These are phyloP conservation scores for Macrophya alboannulata DNA, from an alignment of 2,888 invertebrate genomes.

Conservation along the genomic window DNA sequence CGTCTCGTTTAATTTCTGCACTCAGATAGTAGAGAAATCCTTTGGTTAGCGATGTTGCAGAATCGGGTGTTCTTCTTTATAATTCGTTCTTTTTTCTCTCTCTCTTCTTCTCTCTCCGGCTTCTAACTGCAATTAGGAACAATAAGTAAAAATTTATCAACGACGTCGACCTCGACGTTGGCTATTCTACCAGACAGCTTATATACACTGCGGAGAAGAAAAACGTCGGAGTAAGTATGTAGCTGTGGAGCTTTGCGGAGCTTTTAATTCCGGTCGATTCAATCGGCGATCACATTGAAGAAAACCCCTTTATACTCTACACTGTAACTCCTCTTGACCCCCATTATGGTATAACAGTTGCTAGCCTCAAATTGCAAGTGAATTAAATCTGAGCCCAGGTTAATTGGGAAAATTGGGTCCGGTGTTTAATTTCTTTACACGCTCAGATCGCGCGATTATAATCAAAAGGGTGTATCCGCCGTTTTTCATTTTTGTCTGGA, in stretches of 20 bases:
- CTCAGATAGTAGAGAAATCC: neutral
- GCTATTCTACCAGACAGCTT: no score
- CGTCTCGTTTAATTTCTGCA: conserved; percentile 24
- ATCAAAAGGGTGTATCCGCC: no score
- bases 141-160: neutral
- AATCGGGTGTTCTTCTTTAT: neutral
- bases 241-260: neutral
- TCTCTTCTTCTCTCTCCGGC: neutral
- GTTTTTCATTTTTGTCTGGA: no score
- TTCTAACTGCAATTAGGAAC: conserved; percentile 15
- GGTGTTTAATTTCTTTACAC: neutral
- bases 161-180: neutral
- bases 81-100: neutral
- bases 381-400: neutral
- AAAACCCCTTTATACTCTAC: neutral
- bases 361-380: neutral
- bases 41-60: conserved; percentile 8
- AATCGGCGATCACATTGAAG: neutral
- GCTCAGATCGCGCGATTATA: neutral
- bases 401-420: neutral
- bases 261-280: neutral
- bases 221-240: neutral
- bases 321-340: neutral
- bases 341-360: neutral
- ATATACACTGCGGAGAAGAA: neutral